These are phyloP conservation scores for Lacerta viridis DNA, from an alignment of 2,797 vertebrate species.

Conservation along the genomic window DNA sequence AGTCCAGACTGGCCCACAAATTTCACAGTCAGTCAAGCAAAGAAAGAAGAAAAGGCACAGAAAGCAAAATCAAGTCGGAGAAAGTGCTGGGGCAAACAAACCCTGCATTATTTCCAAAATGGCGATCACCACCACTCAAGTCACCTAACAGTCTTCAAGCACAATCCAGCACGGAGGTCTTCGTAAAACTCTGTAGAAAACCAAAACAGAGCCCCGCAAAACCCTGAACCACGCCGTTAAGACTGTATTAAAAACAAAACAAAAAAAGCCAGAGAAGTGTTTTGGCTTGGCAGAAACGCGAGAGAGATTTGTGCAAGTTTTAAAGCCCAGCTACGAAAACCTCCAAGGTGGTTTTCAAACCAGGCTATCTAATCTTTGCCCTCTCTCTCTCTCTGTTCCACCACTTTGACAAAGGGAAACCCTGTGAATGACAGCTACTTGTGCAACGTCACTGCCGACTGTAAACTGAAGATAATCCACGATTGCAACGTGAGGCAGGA, in stretches of 20 bases:
- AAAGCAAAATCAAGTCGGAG: constrained; percentile 31
- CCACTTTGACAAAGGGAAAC: constrained; percentile 39
- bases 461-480: constrained; percentile 67
- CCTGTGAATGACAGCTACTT: constrained; percentile 50
- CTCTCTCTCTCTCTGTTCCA: constrained; percentile 2
- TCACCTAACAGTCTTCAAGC: neutral
- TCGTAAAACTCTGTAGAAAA: no score
- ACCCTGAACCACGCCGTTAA: neutral
- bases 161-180: neutral
- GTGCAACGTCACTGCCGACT: constrained; percentile 60
- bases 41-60: constrained; percentile 27
- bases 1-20: constrained; percentile 27
- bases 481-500: neutral
- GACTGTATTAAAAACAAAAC: no score
- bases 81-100: constrained; percentile 16
- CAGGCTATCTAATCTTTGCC: neutral
- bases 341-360: neutral
- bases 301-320: neutral
- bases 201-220: rapidly evolving
- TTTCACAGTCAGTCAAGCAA: neutral
- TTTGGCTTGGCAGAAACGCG: neutral
- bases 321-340: neutral
- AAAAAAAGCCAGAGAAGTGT: neutral
- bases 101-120: constrained; percentile 24
- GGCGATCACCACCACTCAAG: constrained; percentile 21